Evolutionary conservation across 1,140 invertebrate genomes (phyloP).

Genomic region (Aphelinus certus): DNA sequence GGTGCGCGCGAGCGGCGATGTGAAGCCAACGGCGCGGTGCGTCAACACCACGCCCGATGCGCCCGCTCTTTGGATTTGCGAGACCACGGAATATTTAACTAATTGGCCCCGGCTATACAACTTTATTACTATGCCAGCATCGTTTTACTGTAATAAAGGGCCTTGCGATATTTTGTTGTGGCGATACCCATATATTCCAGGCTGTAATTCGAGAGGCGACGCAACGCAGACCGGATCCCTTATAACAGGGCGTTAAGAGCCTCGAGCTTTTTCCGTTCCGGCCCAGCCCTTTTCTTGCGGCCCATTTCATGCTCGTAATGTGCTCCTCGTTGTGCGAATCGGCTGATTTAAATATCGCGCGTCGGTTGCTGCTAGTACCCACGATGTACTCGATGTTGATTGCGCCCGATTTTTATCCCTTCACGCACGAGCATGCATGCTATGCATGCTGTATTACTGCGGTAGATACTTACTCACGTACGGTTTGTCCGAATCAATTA

Average conservation of each 20-base stretch:
- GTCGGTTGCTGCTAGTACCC: neutral
- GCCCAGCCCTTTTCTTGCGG: neutral
- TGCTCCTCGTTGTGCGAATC: neutral
- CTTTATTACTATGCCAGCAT: conserved; percentile 56
- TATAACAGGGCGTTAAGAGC: conserved; percentile 60
- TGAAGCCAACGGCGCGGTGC: conserved; percentile 30
- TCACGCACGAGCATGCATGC: too few species aligned
- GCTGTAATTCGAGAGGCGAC: conserved; percentile 17
- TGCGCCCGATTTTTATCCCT: too few species aligned
- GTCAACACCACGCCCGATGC: neutral
- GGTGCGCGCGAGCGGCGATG: conserved; percentile 33
- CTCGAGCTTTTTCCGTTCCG: conserved; percentile 42
- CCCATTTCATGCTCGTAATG: too few species aligned
- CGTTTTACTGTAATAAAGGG: too few species aligned
- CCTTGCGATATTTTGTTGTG: too few species aligned
- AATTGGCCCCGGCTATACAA: conserved; percentile 58
- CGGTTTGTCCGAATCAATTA: too few species aligned
- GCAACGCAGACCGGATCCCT: conserved; percentile 46
- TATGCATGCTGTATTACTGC: too few species aligned
- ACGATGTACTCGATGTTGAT: neutral
- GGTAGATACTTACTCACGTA: too few species aligned
- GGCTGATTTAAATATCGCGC: neutral
- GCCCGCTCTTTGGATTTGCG: neutral
- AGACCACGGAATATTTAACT: conserved; percentile 49
- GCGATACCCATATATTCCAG: too few species aligned